These are phyloP conservation scores for Hydriomena furcata DNA, from an alignment of 2,888 invertebrate genomes.

Conservation along the genomic window DNA sequence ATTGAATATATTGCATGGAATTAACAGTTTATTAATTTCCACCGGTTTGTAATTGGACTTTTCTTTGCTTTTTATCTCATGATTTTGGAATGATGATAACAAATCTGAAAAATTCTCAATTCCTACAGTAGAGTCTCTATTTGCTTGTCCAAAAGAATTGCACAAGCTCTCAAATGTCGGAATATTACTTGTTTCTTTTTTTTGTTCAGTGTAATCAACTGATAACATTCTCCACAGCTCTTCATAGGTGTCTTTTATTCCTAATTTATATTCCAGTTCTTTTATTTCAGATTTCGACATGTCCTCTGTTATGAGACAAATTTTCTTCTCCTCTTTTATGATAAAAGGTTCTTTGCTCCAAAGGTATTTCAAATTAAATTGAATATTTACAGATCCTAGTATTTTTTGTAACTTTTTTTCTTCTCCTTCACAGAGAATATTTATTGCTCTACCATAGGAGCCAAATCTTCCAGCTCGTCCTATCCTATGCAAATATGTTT, in stretches of 20 bases:
- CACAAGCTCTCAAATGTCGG: slow-evolving; percentile 24
- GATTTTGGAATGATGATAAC: slow-evolving; percentile 19
- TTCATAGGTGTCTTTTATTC: slow-evolving; percentile 24
- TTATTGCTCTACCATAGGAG: slow-evolving; percentile 90
- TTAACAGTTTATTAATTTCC: slow-evolving; percentile 14
- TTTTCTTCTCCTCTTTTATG: background rate
- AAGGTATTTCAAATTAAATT: slow-evolving; percentile 50
- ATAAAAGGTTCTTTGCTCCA: slow-evolving; percentile 51
- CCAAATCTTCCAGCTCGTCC: slow-evolving; percentile 98
- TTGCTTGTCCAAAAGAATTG: slow-evolving; percentile 23
- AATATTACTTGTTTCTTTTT: background rate
- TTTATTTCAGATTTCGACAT: background rate
- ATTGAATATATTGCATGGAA: slow-evolving; percentile 11
- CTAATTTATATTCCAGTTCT: slow-evolving; percentile 11
- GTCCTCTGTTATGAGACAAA: background rate
- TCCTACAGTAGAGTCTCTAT: slow-evolving; percentile 2
- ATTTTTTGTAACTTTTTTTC: slow-evolving; percentile 81
- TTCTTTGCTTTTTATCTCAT: slow-evolving; percentile 21
- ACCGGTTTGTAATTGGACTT: slow-evolving; percentile 5
- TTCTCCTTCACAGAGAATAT: slow-evolving; percentile 87
- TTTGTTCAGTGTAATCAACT: slow-evolving; percentile 28
- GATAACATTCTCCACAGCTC: slow-evolving; percentile 49
- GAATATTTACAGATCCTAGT: slow-evolving; percentile 80
- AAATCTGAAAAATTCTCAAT: slow-evolving; percentile 23
- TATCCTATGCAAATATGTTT: slow-evolving; percentile 96